Evolutionary conservation across 2,113 vertebrate genomes (phyloP), one percentile per base, ranked within the genome.

Genomic region (Penelope pileata): DNA sequence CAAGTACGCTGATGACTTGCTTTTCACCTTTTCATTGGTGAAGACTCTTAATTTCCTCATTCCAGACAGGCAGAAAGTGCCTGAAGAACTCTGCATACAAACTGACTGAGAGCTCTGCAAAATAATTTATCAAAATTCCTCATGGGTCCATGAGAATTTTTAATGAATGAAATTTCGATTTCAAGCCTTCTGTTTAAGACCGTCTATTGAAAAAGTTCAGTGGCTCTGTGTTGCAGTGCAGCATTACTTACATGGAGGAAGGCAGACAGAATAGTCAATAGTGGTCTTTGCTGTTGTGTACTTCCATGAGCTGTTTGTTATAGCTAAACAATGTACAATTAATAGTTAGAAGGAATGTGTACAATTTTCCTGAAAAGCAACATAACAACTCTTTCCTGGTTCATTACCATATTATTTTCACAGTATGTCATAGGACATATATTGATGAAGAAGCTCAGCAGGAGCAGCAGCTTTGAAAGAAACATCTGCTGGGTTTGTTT

Each of bases 341-440:
- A 66, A 12, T 88, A 22, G 45, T 64, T 43, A 21, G 83, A 82
- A 47, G 27, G 51, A 64, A 58, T 7, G 3, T 5, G 4, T 43
- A 19, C 1, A 0, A 8, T 50, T 58, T 36, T 56, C 50, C 63
- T 80, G 54, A 53, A 34, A 66, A 76, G 22, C 66, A 30, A 43
- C 21, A 4, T 56, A 51, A 34, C 69, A 72, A 29, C 43, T 72
- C 30, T 86, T 82, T 75, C 34, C 30, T 19, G 34, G 34, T 67
- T 27, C 7, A 4, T n/a, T 73, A 5, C n/a, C 4, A 0, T 21
- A 7, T 18, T 54, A 7, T 79, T 88, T 81, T 19, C 75, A 16
- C 2, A 1, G 7, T 68, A 29, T 30, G 6, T 58, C 16, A 4
- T 34, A 62, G n/a, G 32, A 27, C 9, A 0, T 53, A 2, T 17